phyloP scores from a whole-genome alignment of 2,888 invertebrate genomes.

The Mechanitis messenoides region DNA sequence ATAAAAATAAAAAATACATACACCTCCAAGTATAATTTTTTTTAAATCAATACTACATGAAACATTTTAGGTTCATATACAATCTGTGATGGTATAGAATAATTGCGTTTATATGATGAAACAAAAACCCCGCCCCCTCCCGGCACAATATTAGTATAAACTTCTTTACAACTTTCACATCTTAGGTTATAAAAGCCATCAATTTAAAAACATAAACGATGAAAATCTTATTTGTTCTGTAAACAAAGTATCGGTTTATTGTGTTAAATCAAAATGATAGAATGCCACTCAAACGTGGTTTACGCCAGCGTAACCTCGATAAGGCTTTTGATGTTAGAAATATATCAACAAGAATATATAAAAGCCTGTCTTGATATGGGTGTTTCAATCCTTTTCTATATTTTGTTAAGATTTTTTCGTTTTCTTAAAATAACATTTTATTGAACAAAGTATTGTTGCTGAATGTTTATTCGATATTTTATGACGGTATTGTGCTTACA shows the following conservation, averaged over 20 bases:
- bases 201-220: background rate
- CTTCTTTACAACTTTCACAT: background rate
- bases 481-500: slow-evolving; percentile 4
- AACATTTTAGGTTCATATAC: too few species aligned
- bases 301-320: slow-evolving; percentile 28
- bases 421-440: slow-evolving; percentile 35
- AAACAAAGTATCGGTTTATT: slow-evolving; percentile 24
- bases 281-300: slow-evolving; percentile 26
- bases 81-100: too few species aligned
- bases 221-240: slow-evolving; percentile 18
- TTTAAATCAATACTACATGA: too few species aligned
- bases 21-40: too few species aligned
- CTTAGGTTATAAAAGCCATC: background rate
- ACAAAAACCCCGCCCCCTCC: too few species aligned
- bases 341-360: slow-evolving; percentile 29
- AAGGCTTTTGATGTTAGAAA: slow-evolving; percentile 28
- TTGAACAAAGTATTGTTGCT: background rate
- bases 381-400: slow-evolving; percentile 51
- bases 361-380: slow-evolving; percentile 23
- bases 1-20: too few species aligned
- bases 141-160: too few species aligned
- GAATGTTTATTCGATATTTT: slow-evolving; percentile 7
- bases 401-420: slow-evolving; percentile 61
- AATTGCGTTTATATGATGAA: too few species aligned
- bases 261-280: slow-evolving; percentile 26